phyloP scores from a whole-genome alignment of 2,113 vertebrate species.

The Saccopteryx leptura region DNA sequence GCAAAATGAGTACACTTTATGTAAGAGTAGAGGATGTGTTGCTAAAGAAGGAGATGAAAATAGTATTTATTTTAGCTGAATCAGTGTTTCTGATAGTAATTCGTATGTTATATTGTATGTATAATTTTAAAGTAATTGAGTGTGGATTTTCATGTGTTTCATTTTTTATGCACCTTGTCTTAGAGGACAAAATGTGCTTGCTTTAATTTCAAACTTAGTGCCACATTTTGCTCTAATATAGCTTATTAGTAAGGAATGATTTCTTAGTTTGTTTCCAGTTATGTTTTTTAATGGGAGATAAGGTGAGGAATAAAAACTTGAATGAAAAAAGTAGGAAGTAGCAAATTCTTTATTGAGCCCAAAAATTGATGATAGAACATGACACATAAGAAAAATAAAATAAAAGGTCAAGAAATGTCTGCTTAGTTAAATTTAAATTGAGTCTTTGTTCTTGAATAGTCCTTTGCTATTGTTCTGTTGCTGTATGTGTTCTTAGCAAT shows the following conservation, averaged over 20 bases:
- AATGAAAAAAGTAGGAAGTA: not conserved
- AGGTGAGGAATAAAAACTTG: constrained; percentile 12
- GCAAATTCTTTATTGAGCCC: not conserved
- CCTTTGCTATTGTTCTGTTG: not conserved
- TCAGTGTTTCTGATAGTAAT: constrained; percentile 35
- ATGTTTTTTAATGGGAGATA: not conserved
- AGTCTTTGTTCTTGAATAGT: not conserved
- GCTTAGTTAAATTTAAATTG: constrained; percentile 12
- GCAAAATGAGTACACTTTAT: constrained; percentile 29
- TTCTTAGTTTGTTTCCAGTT: constrained; percentile 39
- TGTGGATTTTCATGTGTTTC: not conserved
- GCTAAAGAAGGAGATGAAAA: constrained; percentile 11
- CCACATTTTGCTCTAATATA: not conserved
- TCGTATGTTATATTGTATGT: not conserved
- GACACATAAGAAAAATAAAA: not conserved
- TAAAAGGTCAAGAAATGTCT: not conserved
- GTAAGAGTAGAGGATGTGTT: not conserved
- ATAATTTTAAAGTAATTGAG: constrained; percentile 23
- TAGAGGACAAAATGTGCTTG: constrained; percentile 27
- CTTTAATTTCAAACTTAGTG: constrained; percentile 57
- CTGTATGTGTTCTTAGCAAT: not conserved
- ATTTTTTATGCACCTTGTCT: not conserved
- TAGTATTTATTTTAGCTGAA: constrained; percentile 9
- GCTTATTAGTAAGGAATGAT: not conserved
- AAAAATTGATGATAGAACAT: not conserved